These are phyloP conservation scores for Sebastolobus altivelis DNA, from an alignment of 2,797 vertebrate species.

Conservation along the genomic window DNA sequence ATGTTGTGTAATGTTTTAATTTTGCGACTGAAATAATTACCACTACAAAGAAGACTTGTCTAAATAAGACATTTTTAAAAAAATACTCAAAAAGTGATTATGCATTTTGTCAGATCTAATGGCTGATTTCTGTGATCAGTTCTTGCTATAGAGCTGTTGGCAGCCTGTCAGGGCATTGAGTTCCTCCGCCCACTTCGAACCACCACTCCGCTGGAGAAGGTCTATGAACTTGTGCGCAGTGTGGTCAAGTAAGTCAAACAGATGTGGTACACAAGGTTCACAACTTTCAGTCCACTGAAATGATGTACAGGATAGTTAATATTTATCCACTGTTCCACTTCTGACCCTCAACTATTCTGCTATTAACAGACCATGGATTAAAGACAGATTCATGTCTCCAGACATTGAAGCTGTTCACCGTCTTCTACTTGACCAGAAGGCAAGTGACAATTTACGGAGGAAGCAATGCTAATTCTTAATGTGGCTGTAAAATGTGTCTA, in stretches of 20 bases:
- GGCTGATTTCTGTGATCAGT: constrained; percentile 80
- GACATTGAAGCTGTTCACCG: constrained; percentile 94
- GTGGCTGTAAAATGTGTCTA: neutral
- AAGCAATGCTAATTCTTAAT: neutral
- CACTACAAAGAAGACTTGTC: neutral
- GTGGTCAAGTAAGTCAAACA: constrained; percentile 93
- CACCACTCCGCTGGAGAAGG: constrained; percentile 97
- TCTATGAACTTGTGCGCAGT: constrained; percentile 96
- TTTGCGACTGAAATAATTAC: neutral
- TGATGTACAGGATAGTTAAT: constrained; percentile 74
- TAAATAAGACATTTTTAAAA: neutral
- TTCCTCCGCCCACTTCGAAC: constrained; percentile 96
- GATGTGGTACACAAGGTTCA: constrained; percentile 59
- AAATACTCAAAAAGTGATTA: neutral
- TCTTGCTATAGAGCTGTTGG: constrained; percentile 94
- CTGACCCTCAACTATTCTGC: constrained; percentile 8
- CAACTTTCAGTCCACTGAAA: constrained; percentile 41
- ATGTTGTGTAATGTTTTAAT: neutral
- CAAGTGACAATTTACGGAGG: constrained; percentile 50
- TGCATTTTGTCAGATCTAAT: neutral
- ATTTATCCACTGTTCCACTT: constrained; percentile 76
- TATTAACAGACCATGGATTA: constrained; percentile 93
- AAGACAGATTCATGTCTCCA: constrained; percentile 98
- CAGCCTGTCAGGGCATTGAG: constrained; percentile 98
- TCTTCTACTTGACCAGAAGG: constrained; percentile 95